These are phyloP conservation scores for Selenia dentaria DNA, from an alignment of 2,888 invertebrate species.

Conservation along the genomic window DNA sequence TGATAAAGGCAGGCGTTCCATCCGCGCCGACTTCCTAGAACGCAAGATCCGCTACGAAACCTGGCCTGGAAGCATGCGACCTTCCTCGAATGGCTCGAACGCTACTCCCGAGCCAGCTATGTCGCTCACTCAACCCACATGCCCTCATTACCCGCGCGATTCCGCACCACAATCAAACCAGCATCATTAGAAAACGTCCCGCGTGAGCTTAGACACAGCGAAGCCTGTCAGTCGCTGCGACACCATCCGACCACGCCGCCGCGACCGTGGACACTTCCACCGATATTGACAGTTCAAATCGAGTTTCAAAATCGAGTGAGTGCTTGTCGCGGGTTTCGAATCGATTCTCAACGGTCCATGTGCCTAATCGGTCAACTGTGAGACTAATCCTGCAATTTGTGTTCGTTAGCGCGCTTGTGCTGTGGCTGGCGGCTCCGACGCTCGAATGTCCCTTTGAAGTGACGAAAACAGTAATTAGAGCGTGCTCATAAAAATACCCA, in stretches of 20 bases:
- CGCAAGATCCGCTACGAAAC: constrained; percentile 59
- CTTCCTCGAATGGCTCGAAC: constrained; percentile 58
- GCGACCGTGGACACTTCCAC: constrained; percentile 50
- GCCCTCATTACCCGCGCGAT: constrained; percentile 65
- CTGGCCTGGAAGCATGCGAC: constrained; percentile 37
- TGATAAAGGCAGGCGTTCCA: constrained; percentile 53
- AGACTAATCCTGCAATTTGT: constrained; percentile 63
- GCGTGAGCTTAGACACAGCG: constrained; percentile 56
- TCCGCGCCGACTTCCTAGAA: constrained; percentile 70
- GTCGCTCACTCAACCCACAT: constrained; percentile 55
- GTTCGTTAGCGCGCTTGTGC: constrained; percentile 52
- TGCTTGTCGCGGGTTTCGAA: constrained; percentile 46
- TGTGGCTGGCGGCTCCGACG: constrained; percentile 51
- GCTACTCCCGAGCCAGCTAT: constrained; percentile 33
- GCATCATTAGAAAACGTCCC: constrained; percentile 72
- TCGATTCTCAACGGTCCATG: constrained; percentile 58
- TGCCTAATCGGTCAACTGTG: constrained; percentile 47
- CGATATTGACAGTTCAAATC: constrained; percentile 44
- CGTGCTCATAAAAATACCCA: constrained; percentile 54
- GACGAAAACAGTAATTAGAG: constrained; percentile 59
- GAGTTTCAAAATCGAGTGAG: constrained; percentile 41
- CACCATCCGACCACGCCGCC: constrained; percentile 68
- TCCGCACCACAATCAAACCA: constrained; percentile 69
- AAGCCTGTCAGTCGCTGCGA: constrained; percentile 67
- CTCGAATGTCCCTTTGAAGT: constrained; percentile 51